A percentile compares a stretch with the other conserved stretches of the same genome.
These are phyloP conservation scores for Pseudolycoriella hygida DNA, from an alignment of 2,888 invertebrate species.

Conservation along the genomic window DNA sequence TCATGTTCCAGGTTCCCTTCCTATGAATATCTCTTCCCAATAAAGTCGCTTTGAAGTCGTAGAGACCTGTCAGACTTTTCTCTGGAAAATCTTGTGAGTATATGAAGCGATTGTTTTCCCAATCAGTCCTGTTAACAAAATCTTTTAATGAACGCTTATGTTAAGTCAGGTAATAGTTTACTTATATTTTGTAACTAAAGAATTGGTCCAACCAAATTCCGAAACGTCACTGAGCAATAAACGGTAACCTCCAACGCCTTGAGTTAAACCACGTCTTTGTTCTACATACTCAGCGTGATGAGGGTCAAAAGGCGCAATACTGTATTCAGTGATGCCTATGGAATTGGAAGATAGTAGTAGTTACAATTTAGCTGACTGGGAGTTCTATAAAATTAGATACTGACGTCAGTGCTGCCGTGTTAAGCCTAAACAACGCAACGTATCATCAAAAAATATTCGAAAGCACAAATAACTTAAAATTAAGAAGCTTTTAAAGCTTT, in stretches of 20 bases:
- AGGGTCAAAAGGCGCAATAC: constrained; percentile 61
- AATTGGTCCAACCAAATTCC: constrained; percentile 59
- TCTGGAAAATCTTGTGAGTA: constrained; percentile 73
- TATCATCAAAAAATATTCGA: too few species aligned
- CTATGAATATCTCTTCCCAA: constrained; percentile 42
- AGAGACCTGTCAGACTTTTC: constrained; percentile 51
- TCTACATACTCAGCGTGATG: constrained; percentile 46
- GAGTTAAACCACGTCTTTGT: constrained; percentile 40
- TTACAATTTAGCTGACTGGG: too few species aligned
- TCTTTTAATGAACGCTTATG: too few species aligned
- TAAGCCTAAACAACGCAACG: too few species aligned
- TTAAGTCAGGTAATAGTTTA: too few species aligned
- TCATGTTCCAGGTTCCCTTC: constrained; percentile 56
- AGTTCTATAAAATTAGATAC: too few species aligned
- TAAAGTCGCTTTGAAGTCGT: constrained; percentile 42
- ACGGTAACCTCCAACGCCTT: constrained; percentile 46
- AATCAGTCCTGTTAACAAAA: constrained; percentile 40
- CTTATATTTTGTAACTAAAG: constrained; percentile 60
- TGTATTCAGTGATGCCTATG: constrained; percentile 52
- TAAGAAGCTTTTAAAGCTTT: too few species aligned
- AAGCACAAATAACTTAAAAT: too few species aligned
- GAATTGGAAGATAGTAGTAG: constrained; percentile 6
- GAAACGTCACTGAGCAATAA: constrained; percentile 53
- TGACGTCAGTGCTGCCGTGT: too few species aligned
- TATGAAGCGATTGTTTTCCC: constrained; percentile 42